Evolutionary conservation across 2,797 vertebrate genomes (phyloP).

Genomic region (Chiloscyllium punctatum): DNA sequence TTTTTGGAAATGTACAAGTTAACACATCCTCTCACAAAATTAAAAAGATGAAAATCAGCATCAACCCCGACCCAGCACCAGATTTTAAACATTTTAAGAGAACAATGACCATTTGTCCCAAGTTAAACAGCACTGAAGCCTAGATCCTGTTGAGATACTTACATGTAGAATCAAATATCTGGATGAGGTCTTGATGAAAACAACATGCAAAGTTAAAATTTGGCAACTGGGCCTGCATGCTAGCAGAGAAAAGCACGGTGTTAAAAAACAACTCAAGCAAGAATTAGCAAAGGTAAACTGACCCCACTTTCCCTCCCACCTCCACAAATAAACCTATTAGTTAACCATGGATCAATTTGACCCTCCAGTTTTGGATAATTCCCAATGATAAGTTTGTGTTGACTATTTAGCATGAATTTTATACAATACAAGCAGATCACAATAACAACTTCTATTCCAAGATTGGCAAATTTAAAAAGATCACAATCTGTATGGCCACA

Average conservation of each 20-base stretch:
- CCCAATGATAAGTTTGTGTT: background rate
- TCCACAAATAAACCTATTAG: background rate
- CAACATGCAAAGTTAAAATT: background rate
- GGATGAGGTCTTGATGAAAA: background rate
- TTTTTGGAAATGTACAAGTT: background rate
- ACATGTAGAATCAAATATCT: background rate
- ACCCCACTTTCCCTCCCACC: background rate
- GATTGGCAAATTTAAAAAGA: background rate
- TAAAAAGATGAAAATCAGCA: background rate
- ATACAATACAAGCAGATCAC: background rate
- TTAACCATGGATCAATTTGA: background rate
- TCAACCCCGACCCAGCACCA: background rate
- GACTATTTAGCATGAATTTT: background rate
- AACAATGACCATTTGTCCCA: background rate
- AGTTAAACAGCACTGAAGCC: background rate
- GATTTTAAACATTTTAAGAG: background rate
- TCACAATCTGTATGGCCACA: background rate
- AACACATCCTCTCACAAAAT: background rate
- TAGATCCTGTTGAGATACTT: background rate
- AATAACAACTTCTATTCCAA: background rate
- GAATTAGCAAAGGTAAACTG: background rate
- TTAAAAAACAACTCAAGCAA: background rate
- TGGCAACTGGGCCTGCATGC: background rate
- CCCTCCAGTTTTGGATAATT: background rate
- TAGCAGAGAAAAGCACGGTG: background rate